Conservation (phyloP, 2,113 vertebrate genomes). For the Nannobrachium achirus region DNA sequence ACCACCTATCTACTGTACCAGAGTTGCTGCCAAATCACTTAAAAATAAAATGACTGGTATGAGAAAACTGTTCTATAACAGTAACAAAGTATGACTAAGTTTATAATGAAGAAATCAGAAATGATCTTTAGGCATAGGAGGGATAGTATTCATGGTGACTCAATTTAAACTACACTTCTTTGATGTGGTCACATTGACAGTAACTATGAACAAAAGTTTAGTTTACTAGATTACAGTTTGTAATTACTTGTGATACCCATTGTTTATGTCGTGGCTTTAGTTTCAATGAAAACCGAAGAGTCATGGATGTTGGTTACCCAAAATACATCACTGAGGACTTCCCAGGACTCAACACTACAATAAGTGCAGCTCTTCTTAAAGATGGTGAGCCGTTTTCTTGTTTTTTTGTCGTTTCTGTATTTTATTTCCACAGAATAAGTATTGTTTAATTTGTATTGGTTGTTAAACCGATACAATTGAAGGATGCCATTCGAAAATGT, state of each 20-base stretch:
- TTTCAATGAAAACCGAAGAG: conserved; percentile 75
- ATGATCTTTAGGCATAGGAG: no score
- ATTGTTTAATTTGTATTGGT: background rate
- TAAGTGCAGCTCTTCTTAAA: conserved; percentile 76
- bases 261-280: conserved; percentile 44
- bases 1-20: no score
- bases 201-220: background rate
- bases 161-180: no score
- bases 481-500: no score
- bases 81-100: no score
- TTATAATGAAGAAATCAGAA: no score
- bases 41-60: no score
- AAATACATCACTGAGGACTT: conserved; percentile 76
- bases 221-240: conserved; percentile 2
- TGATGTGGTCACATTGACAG: background rate
- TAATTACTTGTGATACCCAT: background rate
- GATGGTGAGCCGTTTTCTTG: conserved; percentile 60
- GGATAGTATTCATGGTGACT: no score
- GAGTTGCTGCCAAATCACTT: no score
- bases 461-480: no score
- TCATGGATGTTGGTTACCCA: conserved; percentile 74
- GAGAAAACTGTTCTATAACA: no score
- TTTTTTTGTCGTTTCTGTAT: background rate
- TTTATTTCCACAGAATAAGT: background rate
- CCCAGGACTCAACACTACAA: conserved; percentile 69